Evolutionary conservation across 1,140 invertebrate genomes (phyloP), one percentile per base, ranked within the genome.

Genomic region (Drosophila watanabei): DNA sequence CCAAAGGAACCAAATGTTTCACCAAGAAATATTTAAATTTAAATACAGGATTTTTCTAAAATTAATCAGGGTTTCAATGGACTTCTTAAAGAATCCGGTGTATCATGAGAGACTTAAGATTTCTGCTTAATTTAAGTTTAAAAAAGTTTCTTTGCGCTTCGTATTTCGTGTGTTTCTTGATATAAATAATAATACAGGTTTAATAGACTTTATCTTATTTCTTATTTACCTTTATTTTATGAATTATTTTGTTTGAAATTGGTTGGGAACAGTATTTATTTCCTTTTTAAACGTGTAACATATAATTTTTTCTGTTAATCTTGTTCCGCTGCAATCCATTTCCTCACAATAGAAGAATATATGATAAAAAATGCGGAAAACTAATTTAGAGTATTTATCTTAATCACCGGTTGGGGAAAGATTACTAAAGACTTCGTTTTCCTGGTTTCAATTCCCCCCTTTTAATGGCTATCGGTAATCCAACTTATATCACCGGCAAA

Each of bases 1-100:
- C 75, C 75, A 79, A 79, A 16, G 39, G 46, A 16, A 43, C 54
- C 4, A 30, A 14, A 10, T 30, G 11, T 65, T 35, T 54, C 35
- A 11, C 5, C 10, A 10, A 24, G 0, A 18, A 45, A 43, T 33
- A 20, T 32, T 16, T 2, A 41, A 35, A n/a, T 35, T 49, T 9
- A 35, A n/a, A 13, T 9, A 4, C 1, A 10, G 37, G 4, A 24
- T 16, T 3, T 6, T 39, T 7, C 4, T 7, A 4, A 16, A 56
- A 4, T 24, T 24, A 4, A 16, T 37, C 2, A 7, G 8, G 14
- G 0, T 6, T 37, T 56, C 13, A 16, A 16, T 24, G 18, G 0
- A 33, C 5, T 14, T 35, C 7, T 18, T 30, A 2, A 30, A 6
- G 7, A 18, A 33, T 33, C 13, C 2, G 18, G 37, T 8, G 35